A percentile compares a stretch with the other conserved stretches of the same genome.
phyloP scores from a whole-genome alignment of 2,797 vertebrate genomes.

The Artibeus jamaicensis region DNA sequence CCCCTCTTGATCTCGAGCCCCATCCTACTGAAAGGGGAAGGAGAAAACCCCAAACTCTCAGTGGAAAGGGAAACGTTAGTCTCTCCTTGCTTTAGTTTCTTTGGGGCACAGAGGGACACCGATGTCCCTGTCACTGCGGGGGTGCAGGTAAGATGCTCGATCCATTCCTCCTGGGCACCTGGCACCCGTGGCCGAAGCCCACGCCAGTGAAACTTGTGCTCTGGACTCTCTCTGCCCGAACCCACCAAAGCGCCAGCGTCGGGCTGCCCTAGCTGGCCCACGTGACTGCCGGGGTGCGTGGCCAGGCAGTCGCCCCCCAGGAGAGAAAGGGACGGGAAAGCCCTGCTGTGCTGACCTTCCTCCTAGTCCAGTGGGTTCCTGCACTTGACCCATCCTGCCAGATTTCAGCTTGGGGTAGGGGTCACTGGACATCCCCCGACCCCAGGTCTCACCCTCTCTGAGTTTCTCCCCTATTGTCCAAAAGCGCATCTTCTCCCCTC shows the following conservation, averaged over 20 bases:
- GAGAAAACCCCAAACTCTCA: background rate
- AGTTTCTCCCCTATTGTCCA: background rate
- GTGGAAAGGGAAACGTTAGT: background rate
- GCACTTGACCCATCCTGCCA: background rate
- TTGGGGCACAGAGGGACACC: background rate
- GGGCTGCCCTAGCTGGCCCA: background rate
- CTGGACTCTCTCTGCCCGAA: background rate
- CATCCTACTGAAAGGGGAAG: background rate
- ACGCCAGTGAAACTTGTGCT: background rate
- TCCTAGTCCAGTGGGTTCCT: background rate
- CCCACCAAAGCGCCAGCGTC: background rate
- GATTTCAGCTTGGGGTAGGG: background rate
- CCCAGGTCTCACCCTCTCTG: background rate
- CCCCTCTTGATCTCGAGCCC: background rate
- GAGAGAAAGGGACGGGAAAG: background rate
- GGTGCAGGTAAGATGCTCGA: background rate
- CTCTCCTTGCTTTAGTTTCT: background rate
- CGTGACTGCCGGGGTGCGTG: background rate
- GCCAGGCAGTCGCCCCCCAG: background rate
- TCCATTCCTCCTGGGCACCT: fast-evolving
- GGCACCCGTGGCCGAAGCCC: background rate
- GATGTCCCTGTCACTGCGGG: fast-evolving
- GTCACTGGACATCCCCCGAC: background rate
- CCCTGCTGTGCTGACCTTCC: background rate
- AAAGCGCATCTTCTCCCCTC: background rate